Evolutionary conservation across 2,797 vertebrate genomes (phyloP), one percentile per base, ranked within the genome.

Genomic region (Pantherophis vulpinus): DNA sequence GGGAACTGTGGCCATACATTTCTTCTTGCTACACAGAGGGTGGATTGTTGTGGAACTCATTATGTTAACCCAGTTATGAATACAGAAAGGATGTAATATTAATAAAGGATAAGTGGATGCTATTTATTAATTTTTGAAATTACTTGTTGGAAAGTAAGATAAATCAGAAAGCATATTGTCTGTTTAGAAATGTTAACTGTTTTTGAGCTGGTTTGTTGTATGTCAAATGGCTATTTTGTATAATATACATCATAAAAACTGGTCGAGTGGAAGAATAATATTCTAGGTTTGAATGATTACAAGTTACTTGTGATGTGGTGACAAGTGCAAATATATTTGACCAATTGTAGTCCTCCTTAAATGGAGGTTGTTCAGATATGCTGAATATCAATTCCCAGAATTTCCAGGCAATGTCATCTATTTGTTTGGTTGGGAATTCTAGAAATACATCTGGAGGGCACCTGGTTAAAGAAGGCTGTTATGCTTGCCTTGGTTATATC

Each of bases 41-140:
- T 63, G n/a, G 9, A 90, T 42, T 55, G 70, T 55, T 83, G 56
- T 58, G n/a, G 47, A 86, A 86, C 42, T 42, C 37, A 89, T 89
- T 74, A 92, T 37, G 20, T 63, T 55, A 63, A 66, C 59, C 47
- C n/a, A 79, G 87, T 87, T 42, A 87, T 56, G 23, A 70, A 66
- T 56, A 87, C 4, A 9, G 56, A 29, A 90, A 61, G 51, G n/a
- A 93, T 59, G 88, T 47, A 83, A 55, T 55, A 14, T 60, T 29
- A 83, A 83, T 92, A 25, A 58, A 92, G 56, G 56, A 54, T 83
- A 61, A 32, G 20, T 89, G 70, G 55, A 92, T 54, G 66, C 18
- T 92, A 89, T 90, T 86, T 47, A 89, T 83, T 60, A 79, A 32
- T 42, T 60, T 86, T 92, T 47, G n/a, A 42, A 89, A 92, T n/a